Conservation (phyloP, 2,888 invertebrate genomes). For the Eupithecia inturbata region DNA sequence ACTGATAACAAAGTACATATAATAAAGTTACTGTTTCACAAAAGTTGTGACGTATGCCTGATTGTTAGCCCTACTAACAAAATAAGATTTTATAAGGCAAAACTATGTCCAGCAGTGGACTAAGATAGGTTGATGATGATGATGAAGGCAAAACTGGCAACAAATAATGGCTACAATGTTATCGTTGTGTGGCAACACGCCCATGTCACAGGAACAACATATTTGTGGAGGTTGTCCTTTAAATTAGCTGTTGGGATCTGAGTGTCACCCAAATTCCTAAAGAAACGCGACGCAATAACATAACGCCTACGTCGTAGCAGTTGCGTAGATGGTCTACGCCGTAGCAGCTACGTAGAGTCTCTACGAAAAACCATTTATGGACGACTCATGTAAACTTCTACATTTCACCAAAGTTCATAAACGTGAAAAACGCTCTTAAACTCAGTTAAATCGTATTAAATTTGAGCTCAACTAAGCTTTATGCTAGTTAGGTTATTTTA, state of each 20-base stretch:
- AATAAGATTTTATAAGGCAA: neutral
- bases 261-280: neutral
- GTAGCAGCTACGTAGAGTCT: slow-evolving; percentile 12
- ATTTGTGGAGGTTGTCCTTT: neutral
- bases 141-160: neutral
- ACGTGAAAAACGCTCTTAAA: neutral
- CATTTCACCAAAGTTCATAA: neutral
- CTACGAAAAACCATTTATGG: slow-evolving; percentile 3
- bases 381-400: neutral
- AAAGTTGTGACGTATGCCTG: neutral
- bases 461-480: neutral
- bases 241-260: neutral
- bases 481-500: neutral
- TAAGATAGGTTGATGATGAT: no score
- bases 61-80: no score
- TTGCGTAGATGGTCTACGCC: slow-evolving; percentile 13
- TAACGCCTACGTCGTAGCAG: neutral
- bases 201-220: neutral
- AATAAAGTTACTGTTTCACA: slow-evolving; percentile 23
- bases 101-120: no score
- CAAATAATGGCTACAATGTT: no score
- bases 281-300: neutral
- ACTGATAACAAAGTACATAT: slow-evolving; percentile 34
- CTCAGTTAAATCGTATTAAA: neutral
- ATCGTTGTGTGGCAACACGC: neutral